Evolutionary conservation across 2,888 invertebrate species (phyloP).

Genomic region (Timema cristinae): DNA sequence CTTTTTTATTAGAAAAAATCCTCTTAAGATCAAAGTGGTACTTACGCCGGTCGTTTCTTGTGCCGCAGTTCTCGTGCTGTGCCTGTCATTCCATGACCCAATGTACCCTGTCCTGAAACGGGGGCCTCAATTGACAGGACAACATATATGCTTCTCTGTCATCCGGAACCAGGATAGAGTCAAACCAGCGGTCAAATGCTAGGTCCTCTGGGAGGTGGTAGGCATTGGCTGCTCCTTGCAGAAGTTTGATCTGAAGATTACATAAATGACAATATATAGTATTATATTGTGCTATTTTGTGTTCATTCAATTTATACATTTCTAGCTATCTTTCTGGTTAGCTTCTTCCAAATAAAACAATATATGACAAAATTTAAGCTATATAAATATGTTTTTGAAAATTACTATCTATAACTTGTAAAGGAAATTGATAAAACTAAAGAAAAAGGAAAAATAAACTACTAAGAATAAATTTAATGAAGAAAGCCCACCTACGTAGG

Average conservation of each 20-base stretch:
- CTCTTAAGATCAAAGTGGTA: neutral
- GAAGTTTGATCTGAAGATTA: slow-evolving; percentile 69
- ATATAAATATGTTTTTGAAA: neutral
- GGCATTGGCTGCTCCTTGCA: slow-evolving; percentile 95
- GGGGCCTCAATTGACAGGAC: slow-evolving; percentile 85
- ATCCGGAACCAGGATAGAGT: slow-evolving; percentile 82
- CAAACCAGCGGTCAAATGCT: slow-evolving; percentile 94
- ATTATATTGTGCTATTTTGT: too few relatives aligned
- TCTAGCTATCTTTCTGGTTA: too few relatives aligned
- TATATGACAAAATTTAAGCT: too few relatives aligned
- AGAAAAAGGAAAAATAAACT: too few relatives aligned
- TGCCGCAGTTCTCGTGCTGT: slow-evolving; percentile 35
- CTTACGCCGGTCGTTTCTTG: slow-evolving; percentile 14
- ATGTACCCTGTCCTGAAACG: slow-evolving; percentile 37
- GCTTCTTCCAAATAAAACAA: too few relatives aligned
- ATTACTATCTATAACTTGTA: neutral
- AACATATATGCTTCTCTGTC: slow-evolving; percentile 88
- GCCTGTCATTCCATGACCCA: slow-evolving; percentile 33
- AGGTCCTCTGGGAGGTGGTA: slow-evolving; percentile 84
- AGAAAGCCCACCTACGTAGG: too few relatives aligned
- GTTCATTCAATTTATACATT: too few relatives aligned
- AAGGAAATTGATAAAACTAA: neutral
- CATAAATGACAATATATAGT: too few relatives aligned
- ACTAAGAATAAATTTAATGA: too few relatives aligned
- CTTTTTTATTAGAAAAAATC: neutral